Base-by-base conservation (phyloP, 2,113 vertebrate genomes). In the Platycercus adscitus region DNA sequence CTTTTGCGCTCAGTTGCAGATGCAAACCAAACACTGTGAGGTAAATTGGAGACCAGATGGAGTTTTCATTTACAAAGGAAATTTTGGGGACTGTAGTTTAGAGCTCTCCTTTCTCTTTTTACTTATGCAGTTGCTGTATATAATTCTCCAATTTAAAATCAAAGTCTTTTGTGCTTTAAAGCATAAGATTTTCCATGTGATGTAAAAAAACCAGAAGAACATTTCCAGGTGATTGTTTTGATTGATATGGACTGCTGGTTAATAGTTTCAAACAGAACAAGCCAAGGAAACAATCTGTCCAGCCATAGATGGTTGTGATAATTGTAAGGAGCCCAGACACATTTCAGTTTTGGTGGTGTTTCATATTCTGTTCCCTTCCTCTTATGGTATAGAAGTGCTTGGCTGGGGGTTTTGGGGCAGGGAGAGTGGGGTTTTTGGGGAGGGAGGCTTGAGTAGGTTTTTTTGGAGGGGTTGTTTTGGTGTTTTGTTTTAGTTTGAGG, bases 381-480 rank as follows among this genome's bases (percentile, higher is more conserved):
- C 28, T 58, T 76, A 33, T 6, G 7, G 11, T 50, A 17, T 31
- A 23, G 11, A 63, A 64, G 10, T 66, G 11, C 41, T 85, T 82
- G 53, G 8, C 26, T 81, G 43, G 12, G 31, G 3, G 4, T 28
- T 56, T 58, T 77, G 2, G 10, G n/a, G 35, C 35, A 35, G 2
- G 12, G 14, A 35, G 5, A 17, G 2, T 43, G 13, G 6, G 4
- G 4, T 37, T 37, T n/a, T 65, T 33, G 14, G 2, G 5, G 5
- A 4, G 11, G 6, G 7, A 0, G 10, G 9, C 56, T 35, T 9
- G 9, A 58, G 3, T 44, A 28, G 4, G 0, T 0, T 75, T 44
- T 24, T 46, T 70, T 9, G 4, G 4, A 16, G 23, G 7, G 4
- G 1, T 8, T 73, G 11, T 18, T 90, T 61, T 26, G 8, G 2